Evolutionary conservation across 2,797 vertebrate genomes (phyloP).

Genomic region (Diplodus puntazzo): DNA sequence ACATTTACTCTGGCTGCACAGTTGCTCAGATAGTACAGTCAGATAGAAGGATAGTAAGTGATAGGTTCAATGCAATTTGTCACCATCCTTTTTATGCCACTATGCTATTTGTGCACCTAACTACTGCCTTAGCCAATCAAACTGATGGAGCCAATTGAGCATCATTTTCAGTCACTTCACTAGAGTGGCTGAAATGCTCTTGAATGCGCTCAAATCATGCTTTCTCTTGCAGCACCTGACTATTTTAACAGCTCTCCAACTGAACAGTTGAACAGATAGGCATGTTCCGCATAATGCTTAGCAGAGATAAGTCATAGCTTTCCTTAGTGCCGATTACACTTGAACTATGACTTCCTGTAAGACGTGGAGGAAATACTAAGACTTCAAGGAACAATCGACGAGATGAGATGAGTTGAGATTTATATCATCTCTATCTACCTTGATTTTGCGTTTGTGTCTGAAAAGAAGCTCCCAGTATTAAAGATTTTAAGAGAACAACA

Average conservation of each 20-base stretch:
- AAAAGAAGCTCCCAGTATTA: slow-evolving; percentile 1
- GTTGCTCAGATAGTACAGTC: slow-evolving; percentile 1
- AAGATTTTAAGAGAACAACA: neutral
- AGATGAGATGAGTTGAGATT: neutral
- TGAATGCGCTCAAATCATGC: slow-evolving; percentile 34
- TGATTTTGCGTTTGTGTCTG: neutral
- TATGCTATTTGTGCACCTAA: slow-evolving; percentile 11
- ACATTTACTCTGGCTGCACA: slow-evolving; percentile 20
- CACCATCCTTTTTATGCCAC: neutral
- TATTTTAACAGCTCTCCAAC: slow-evolving; percentile 49
- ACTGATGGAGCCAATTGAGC: slow-evolving; percentile 30
- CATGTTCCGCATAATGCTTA: slow-evolving; percentile 15
- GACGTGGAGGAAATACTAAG: slow-evolving; percentile 1
- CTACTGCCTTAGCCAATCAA: slow-evolving; percentile 21
- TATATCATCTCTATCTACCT: neutral
- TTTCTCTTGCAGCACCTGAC: slow-evolving; percentile 29
- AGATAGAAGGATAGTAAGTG: neutral
- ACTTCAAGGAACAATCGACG: neutral
- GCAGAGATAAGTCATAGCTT: slow-evolving; percentile 9
- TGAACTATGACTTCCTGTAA: neutral
- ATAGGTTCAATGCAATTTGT: slow-evolving; percentile 23
- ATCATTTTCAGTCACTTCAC: slow-evolving; percentile 47
- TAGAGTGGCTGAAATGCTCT: slow-evolving; percentile 48
- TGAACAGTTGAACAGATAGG: neutral
- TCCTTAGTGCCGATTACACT: neutral